phyloP scores from a whole-genome alignment of 2,888 invertebrate species.

The Allygus modestus region DNA sequence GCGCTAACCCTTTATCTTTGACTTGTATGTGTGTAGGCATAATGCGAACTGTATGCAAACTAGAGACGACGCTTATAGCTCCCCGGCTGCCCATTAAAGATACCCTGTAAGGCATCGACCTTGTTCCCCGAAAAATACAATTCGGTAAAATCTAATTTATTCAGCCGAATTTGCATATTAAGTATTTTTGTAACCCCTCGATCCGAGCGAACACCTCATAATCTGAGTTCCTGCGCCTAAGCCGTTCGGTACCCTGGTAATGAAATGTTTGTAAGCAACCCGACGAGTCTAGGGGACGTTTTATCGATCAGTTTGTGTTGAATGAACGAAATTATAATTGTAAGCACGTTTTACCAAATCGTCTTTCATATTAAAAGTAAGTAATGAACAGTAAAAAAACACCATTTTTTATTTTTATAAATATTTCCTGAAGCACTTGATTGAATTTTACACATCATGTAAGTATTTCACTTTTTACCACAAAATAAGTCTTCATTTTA shows the following conservation, averaged over 20 bases:
- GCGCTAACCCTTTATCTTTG: conserved; percentile 62
- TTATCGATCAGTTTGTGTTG: no score
- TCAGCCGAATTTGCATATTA: conserved; percentile 53
- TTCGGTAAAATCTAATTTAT: conserved; percentile 59
- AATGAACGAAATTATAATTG: no score
- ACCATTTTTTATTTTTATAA: no score
- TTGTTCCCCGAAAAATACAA: conserved; percentile 53
- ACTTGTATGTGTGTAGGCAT: conserved; percentile 61
- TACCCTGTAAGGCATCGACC: conserved; percentile 59
- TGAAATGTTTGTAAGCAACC: not conserved
- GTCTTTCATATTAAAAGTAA: no score
- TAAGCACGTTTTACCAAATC: no score
- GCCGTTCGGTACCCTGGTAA: not conserved
- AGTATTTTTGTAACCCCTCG: conserved; percentile 54
- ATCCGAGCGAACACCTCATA: conserved; percentile 31
- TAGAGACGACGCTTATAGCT: conserved; percentile 47
- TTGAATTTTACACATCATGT: no score
- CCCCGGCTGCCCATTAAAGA: conserved; percentile 59
- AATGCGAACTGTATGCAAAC: conserved; percentile 61
- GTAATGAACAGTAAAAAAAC: no score
- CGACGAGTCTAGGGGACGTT: no score
- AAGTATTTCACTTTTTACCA: no score
- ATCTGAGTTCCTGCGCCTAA: conserved; percentile 2
- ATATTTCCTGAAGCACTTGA: no score
- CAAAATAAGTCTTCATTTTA: no score